Percentiles rank a stretch among this genome's conserved stretches.
Evolutionary conservation across 2,888 invertebrate genomes (phyloP).

Genomic region (Folsomia manolachei): DNA sequence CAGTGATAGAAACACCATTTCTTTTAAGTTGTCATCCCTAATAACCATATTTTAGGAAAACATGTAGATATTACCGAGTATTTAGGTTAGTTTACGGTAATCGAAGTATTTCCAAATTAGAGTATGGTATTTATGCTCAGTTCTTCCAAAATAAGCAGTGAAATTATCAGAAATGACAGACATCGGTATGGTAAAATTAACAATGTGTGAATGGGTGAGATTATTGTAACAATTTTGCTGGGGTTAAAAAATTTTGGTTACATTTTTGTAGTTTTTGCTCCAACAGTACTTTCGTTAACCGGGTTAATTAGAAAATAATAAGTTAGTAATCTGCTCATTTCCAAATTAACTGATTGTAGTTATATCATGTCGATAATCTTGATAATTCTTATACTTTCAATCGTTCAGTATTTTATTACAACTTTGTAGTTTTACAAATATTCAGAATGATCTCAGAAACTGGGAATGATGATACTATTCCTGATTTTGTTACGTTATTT

Average conservation of each 20-base stretch:
- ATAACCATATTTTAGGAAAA: too few relatives aligned
- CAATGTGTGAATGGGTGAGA: background rate
- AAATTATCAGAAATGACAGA: slow-evolving; percentile 18
- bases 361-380: too few relatives aligned
- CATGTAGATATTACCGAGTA: too few relatives aligned
- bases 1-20: slow-evolving; percentile 9
- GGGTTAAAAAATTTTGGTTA: too few relatives aligned
- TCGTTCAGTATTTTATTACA: background rate
- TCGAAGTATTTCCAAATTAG: background rate
- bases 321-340: too few relatives aligned
- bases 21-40: background rate
- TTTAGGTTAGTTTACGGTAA: background rate
- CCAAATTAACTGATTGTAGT: too few relatives aligned
- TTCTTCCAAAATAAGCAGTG: slow-evolving; percentile 14
- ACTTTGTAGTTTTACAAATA: background rate
- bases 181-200: background rate
- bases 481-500: background rate
- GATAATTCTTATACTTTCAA: too few relatives aligned
- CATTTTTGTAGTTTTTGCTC: too few relatives aligned
- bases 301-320: too few relatives aligned
- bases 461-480: background rate
- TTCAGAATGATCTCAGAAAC: slow-evolving; percentile 7
- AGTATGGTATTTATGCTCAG: slow-evolving; percentile 5
- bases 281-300: too few relatives aligned
- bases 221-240: too few relatives aligned